phyloP scores from a whole-genome alignment of 2,797 vertebrate species.

The Loris lydekkerianus region DNA sequence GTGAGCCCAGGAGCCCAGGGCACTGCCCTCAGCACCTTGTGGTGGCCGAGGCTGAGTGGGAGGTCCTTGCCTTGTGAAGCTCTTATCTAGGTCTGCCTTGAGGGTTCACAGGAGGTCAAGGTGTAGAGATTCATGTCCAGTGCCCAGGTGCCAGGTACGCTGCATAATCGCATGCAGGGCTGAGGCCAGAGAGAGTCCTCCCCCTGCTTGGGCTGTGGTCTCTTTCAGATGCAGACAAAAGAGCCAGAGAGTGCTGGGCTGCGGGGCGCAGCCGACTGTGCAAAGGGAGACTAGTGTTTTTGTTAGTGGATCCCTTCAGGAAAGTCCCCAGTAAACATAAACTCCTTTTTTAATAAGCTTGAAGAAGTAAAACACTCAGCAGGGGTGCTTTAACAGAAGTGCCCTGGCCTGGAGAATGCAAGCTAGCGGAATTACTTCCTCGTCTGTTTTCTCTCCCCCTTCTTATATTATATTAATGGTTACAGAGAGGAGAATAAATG shows the following conservation, averaged over 20 bases:
- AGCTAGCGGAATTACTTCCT: no score
- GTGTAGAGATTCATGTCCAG: neutral
- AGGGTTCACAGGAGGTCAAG: neutral
- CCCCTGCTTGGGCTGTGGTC: conserved; percentile 71
- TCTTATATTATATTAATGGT: neutral
- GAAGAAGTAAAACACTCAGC: neutral
- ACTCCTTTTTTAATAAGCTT: neutral
- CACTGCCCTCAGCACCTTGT: accelerated
- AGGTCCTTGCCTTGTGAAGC: accelerated
- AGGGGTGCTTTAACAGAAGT: neutral
- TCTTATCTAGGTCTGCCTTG: neutral
- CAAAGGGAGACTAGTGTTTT: conserved; percentile 72
- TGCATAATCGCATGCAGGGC: neutral
- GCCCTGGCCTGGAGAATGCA: neutral
- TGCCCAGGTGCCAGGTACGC: neutral
- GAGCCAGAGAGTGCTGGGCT: neutral
- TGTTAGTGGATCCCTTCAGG: conserved; percentile 58
- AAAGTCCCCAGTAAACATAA: conserved; percentile 27
- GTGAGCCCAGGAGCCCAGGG: neutral
- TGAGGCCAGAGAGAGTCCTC: neutral
- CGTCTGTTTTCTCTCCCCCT: neutral
- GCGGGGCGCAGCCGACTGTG: neutral
- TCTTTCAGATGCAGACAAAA: conserved; percentile 81
- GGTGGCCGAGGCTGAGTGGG: accelerated
- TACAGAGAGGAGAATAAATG: neutral